Evolutionary conservation across 2,797 vertebrate species (phyloP).

Genomic region (Geotrypetes seraphini): DNA sequence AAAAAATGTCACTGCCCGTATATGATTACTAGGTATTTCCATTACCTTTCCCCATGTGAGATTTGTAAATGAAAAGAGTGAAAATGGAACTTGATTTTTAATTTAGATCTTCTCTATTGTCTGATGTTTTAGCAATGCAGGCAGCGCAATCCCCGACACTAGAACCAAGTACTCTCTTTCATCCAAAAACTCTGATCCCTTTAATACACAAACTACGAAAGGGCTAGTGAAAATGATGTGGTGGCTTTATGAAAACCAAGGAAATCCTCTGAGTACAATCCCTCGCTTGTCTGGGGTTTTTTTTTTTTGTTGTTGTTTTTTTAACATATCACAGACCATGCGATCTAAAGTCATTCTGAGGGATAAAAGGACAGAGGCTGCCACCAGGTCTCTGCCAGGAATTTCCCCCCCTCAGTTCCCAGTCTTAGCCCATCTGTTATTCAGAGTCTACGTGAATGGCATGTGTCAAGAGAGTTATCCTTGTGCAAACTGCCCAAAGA

Average conservation of each 20-base stretch:
- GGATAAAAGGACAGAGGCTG: conserved; percentile 68
- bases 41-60: conserved; percentile 53
- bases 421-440: conserved; percentile 90
- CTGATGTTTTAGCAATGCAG: conserved; percentile 61
- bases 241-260: conserved; percentile 62
- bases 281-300: conserved; percentile 86
- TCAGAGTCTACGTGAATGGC: conserved; percentile 74
- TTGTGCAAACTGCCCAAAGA: conserved; percentile 72
- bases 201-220: conserved; percentile 75
- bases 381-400: conserved; percentile 79
- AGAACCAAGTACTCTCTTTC: conserved; percentile 72
- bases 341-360: conserved; percentile 74
- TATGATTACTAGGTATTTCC: conserved; percentile 49
- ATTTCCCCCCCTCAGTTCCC: conserved; percentile 66
- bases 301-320: too few species aligned
- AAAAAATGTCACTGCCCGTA: too few species aligned
- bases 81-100: conserved; percentile 69
- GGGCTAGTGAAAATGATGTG: conserved; percentile 64
- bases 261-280: conserved; percentile 74
- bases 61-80: conserved; percentile 57
- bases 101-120: conserved; percentile 62
- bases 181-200: conserved; percentile 67
- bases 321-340: conserved; percentile 67
- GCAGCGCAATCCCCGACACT: conserved; percentile 50
- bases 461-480: conserved; percentile 83